Percentiles rank a stretch among this genome's conserved stretches.
These are phyloP conservation scores for Tragulus kanchil DNA, from an alignment of 2,113 vertebrate genomes.

Conservation along the genomic window DNA sequence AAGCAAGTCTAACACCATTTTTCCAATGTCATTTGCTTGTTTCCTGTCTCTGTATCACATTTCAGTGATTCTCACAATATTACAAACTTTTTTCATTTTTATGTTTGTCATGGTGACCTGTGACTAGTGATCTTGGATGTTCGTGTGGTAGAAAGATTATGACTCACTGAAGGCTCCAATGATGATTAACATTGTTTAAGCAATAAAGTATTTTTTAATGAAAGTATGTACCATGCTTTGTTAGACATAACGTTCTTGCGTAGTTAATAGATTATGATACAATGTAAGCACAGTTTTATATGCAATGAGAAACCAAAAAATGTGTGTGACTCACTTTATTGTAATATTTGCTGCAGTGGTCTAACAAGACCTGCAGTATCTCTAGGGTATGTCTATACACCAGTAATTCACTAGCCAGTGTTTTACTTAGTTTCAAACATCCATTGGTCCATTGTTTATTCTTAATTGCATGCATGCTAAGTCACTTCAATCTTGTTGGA, in stretches of 20 bases:
- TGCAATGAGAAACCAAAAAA: not conserved
- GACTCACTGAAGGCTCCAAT: not conserved
- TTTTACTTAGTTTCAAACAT: not conserved
- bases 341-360: not conserved
- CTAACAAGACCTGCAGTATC: not conserved
- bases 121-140: not conserved
- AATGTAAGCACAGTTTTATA: not conserved
- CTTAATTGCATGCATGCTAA: not conserved
- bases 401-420: not conserved
- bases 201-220: not conserved
- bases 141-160: too few species aligned
- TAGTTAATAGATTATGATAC: not conserved
- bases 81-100: not conserved
- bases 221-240: not conserved
- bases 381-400: not conserved
- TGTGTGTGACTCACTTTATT: not conserved
- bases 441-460: not conserved
- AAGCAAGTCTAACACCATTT: not conserved
- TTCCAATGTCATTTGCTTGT: not conserved
- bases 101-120: not conserved
- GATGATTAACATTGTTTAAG: not conserved
- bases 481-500: not conserved
- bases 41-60: not conserved
- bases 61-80: not conserved
- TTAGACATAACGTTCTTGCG: not conserved